These are phyloP conservation scores for Drosophila macrothrix DNA, from an alignment of 2,888 invertebrate species.

Conservation along the genomic window DNA sequence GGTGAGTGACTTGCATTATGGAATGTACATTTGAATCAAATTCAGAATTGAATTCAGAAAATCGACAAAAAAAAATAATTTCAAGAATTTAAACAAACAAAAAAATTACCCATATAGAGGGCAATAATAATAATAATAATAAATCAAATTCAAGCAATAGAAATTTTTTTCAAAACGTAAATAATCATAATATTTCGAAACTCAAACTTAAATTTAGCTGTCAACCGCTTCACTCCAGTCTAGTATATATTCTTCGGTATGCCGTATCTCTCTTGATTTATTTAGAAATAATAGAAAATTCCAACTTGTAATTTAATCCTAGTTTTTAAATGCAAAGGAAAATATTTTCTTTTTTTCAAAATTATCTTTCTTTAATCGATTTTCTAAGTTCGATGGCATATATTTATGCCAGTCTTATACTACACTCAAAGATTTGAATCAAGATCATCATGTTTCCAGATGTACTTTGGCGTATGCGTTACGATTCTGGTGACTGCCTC, in stretches of 20 bases:
- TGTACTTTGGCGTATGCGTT: constrained; percentile 95
- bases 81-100: not conserved
- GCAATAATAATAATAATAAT: not conserved
- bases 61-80: not conserved
- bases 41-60: not conserved
- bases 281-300: too few species aligned
- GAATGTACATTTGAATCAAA: not conserved
- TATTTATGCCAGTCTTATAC: not conserved
- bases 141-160: not conserved
- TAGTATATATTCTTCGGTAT: too few species aligned
- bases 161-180: not conserved
- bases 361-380: not conserved
- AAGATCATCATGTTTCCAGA: constrained; percentile 86
- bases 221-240: too few species aligned
- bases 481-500: constrained; percentile 94
- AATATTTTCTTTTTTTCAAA: not conserved
- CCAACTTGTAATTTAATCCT: too few species aligned
- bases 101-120: not conserved
- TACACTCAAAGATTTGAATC: not conserved
- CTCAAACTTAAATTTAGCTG: not conserved
- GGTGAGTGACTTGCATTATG: constrained; percentile 85
- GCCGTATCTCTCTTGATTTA: too few species aligned
- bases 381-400: not conserved
- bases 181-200: not conserved
- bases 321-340: too few species aligned